Evolutionary conservation across 64 coral and sea anemone genomes (phyloP), one percentile per base, ranked within the genome.

Genomic region (Dendronephthya gigantea): DNA sequence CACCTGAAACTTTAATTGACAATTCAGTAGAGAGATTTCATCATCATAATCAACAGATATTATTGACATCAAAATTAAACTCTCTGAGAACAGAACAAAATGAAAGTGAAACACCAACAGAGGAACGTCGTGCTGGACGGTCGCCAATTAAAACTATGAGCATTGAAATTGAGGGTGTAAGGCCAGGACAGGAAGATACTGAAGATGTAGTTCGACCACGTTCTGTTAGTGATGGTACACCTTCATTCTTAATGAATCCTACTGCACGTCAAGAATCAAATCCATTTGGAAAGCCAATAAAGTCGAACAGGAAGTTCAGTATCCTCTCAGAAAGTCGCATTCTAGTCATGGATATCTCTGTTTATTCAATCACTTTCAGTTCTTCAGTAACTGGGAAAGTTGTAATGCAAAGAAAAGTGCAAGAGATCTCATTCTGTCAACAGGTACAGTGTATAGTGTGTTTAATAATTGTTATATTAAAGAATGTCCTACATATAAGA

Each of bases 361-460:
- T 79, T 79, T 12, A 79, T 29, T 79, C 72, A 1, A 33, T 79
- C 36, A 14, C 72, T 9, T 79, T 79, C 72, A 79, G 27, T 79
- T 79, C 72, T 36, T 79, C 72, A 8, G 36, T 79, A 6, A 1
- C 72, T 28, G 72, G 72, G 37, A 79, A 33, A 36, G 17, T 79
- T 59, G 68, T 97, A 16, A 93, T 97, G 91, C 91, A 97, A 17
- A 97, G 79, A 47, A 84, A 86, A 35, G 85, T 97, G 13, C 83
- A 92, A 82, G 94, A 97, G 49, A 93, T 97, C 45, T 97, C 94
- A 41, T 97, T 97, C 89, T 97, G 94, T 87, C 94, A 97, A 30
- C 94, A 97, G 94, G 94, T 97, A 49, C 28, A 84, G 50, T 76
- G 4, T 36, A 33, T 79, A 25, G 25, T 27, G 8, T 70, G 66